phyloP scores from a whole-genome alignment of 2,113 vertebrate species.

The Embiotoca jacksoni region DNA sequence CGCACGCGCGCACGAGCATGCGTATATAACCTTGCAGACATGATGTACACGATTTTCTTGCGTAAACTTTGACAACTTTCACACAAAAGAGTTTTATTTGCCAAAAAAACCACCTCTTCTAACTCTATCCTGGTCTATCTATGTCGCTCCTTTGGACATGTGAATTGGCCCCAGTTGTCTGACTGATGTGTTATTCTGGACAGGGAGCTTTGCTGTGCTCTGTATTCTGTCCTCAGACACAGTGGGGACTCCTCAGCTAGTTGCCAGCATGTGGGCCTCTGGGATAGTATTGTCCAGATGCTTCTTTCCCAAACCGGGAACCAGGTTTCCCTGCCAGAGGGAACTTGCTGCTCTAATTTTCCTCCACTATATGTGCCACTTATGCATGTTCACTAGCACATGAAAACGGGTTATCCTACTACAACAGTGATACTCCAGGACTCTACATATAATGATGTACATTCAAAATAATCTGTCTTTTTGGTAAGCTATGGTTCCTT shows the following conservation, averaged over 20 bases:
- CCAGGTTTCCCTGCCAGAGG: slow-evolving; percentile 68
- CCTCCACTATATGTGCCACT: slow-evolving; percentile 64
- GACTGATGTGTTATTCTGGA: slow-evolving; percentile 79
- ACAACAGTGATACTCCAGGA: not conserved
- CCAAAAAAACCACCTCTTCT: slow-evolving; percentile 37
- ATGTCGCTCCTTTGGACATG: slow-evolving; percentile 59
- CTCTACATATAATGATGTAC: too few species aligned
- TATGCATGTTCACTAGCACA: slow-evolving; percentile 45
- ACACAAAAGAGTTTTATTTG: slow-evolving; percentile 15
- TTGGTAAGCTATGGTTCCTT: too few species aligned
- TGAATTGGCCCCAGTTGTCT: slow-evolving; percentile 72
- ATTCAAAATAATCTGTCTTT: too few species aligned
- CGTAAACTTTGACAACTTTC: slow-evolving; percentile 8
- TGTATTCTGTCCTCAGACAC: slow-evolving; percentile 70
- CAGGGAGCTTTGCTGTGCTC: slow-evolving; percentile 57
- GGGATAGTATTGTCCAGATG: slow-evolving; percentile 86
- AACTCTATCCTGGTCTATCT: slow-evolving; percentile 67
- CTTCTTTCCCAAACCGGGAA: slow-evolving; percentile 73
- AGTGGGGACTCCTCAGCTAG: slow-evolving; percentile 56
- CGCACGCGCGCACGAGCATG: too few species aligned
- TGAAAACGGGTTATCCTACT: slow-evolving; percentile 10
- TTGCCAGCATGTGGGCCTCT: slow-evolving; percentile 75
- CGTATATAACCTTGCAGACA: not conserved
- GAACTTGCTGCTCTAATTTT: slow-evolving; percentile 81
- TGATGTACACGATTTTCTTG: not conserved